Percentiles rank a stretch among this genome's conserved stretches.
Conservation (phyloP, 2,797 vertebrate genomes). For the Graptemys geographica region DNA sequence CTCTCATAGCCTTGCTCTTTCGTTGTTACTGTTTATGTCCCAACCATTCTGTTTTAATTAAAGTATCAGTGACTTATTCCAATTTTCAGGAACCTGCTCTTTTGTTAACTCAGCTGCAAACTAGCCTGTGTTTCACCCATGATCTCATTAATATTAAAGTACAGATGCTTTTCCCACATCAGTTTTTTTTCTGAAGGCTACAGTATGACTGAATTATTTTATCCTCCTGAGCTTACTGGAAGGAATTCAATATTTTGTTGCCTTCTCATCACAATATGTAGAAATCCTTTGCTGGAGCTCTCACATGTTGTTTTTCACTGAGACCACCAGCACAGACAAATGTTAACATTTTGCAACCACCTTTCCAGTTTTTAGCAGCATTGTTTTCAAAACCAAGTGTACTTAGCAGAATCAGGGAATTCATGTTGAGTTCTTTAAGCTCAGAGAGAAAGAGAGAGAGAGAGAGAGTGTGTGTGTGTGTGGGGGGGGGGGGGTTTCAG, state of each 20-base stretch:
- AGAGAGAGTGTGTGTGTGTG: too few species aligned
- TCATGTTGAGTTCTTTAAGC: too few species aligned
- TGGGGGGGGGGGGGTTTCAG: too few species aligned
- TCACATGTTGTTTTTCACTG: background rate
- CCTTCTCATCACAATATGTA: background rate
- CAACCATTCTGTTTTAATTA: constrained; percentile 40
- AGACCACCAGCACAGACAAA: background rate
- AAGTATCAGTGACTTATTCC: background rate
- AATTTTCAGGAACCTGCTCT: constrained; percentile 14
- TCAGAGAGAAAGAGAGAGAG: too few species aligned
- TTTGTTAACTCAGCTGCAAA: constrained; percentile 21
- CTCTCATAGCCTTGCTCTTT: background rate
- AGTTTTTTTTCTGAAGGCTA: background rate
- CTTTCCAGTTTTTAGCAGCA: background rate
- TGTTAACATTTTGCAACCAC: background rate
- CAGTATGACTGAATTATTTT: background rate
- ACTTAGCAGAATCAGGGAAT: too few species aligned
- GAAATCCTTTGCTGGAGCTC: background rate
- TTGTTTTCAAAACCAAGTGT: background rate
- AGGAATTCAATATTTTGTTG: background rate
- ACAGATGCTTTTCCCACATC: background rate
- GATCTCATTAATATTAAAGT: background rate
- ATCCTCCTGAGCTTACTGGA: background rate
- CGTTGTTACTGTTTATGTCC: constrained; percentile 31
- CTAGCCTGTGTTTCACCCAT: background rate